These are phyloP conservation scores for Nomada goodeniana DNA, from an alignment of 2,888 invertebrate genomes.

Conservation along the genomic window DNA sequence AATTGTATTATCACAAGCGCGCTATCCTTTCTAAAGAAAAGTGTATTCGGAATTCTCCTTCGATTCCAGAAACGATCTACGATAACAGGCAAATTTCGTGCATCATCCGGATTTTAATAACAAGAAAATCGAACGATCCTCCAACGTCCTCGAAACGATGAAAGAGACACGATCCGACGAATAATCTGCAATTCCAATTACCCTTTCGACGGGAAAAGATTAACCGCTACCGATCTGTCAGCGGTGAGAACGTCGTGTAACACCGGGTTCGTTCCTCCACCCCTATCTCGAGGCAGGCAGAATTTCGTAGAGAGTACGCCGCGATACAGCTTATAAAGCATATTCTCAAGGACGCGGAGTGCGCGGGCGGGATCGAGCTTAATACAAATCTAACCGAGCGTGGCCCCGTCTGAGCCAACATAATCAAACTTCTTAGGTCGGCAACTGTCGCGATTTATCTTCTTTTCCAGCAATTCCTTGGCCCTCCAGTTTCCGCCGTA, in stretches of 20 bases:
- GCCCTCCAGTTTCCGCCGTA: conserved; percentile 43
- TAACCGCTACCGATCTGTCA: conserved; percentile 32
- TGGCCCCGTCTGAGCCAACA: conserved; percentile 48
- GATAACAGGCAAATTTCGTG: background rate
- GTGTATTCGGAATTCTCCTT: no score
- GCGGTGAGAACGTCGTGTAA: conserved; percentile 21
- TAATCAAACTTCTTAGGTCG: conserved; percentile 61
- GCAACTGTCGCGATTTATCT: conserved; percentile 62
- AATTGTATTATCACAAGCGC: no score
- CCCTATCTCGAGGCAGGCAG: conserved; percentile 25
- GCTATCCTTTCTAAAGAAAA: no score
- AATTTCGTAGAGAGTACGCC: conserved; percentile 9
- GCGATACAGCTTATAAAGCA: conserved; percentile 56
- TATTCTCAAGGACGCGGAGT: conserved; percentile 20
- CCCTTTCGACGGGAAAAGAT: conserved; percentile 28
- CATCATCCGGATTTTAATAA: background rate
- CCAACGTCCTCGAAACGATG: background rate
- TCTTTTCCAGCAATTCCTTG: conserved; percentile 48
- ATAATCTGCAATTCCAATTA: conserved; percentile 8
- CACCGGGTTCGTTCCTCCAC: conserved; percentile 19
- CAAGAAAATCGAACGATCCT: conserved; percentile 1
- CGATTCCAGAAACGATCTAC: no score
- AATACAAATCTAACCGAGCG: conserved; percentile 60
- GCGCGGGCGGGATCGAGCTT: conserved; percentile 19
- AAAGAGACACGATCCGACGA: background rate